phyloP scores from a whole-genome alignment of 2,888 invertebrate species.

The Epirrita christyi region DNA sequence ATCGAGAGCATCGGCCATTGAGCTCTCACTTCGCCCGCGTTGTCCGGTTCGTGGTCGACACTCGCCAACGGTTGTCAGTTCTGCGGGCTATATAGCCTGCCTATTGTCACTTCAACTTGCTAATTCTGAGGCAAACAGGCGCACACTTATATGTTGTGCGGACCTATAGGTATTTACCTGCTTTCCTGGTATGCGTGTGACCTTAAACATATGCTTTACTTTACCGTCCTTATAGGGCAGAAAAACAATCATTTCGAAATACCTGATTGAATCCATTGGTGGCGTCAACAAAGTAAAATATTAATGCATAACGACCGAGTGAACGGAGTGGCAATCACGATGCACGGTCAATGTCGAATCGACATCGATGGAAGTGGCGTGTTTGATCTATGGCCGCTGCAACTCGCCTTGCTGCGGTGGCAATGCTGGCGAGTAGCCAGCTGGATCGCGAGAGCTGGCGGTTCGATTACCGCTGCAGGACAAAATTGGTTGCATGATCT shows the following conservation, averaged over 20 bases:
- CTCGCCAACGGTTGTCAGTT: too few species aligned
- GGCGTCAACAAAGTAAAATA: constrained; percentile 43
- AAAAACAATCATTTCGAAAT: constrained; percentile 24
- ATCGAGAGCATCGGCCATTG: too few species aligned
- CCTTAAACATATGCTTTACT: constrained; percentile 25
- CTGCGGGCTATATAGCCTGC: too few species aligned
- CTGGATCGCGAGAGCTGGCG: neutral
- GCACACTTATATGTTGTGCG: neutral
- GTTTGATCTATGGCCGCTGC: constrained; percentile 23
- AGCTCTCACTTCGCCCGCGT: too few species aligned
- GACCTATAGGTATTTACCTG: neutral
- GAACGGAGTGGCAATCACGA: constrained; percentile 53
- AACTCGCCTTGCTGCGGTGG: neutral
- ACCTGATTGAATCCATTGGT: constrained; percentile 26
- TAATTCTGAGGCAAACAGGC: too few species aligned
- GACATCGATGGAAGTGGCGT: constrained; percentile 37
- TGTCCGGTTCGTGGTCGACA: too few species aligned
- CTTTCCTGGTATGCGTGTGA: constrained; percentile 13
- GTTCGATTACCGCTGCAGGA: too few species aligned
- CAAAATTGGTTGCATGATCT: too few species aligned
- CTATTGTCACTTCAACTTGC: too few species aligned
- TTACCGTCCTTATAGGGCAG: constrained; percentile 7
- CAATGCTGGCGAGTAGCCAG: too few species aligned
- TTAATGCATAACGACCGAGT: constrained; percentile 44
- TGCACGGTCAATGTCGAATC: constrained; percentile 64